A percentile compares a stretch with the other conserved stretches of the same genome.
Conservation (phyloP, 2,113 vertebrate species). For the Pterocles burchelli region DNA sequence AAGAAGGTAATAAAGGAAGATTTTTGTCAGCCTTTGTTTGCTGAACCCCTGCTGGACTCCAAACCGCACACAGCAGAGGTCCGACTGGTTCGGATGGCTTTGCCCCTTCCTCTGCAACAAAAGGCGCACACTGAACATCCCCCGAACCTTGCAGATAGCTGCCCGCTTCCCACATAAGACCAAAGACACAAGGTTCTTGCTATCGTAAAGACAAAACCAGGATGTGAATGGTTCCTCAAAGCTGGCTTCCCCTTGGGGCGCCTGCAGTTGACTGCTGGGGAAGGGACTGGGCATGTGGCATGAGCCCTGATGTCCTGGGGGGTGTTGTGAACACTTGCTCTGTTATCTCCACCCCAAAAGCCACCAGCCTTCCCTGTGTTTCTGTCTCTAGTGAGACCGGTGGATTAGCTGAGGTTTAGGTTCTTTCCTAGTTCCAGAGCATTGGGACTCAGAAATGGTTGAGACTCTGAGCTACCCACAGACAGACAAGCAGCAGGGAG, state of each 20-base stretch:
- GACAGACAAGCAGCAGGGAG: background rate
- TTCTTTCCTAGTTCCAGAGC: background rate
- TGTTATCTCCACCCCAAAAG: background rate
- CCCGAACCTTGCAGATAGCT: background rate
- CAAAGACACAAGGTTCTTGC: background rate
- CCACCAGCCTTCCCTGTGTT: background rate
- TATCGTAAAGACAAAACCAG: background rate
- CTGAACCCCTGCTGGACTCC: fast-evolving
- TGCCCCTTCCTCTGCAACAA: background rate
- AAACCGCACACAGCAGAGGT: background rate
- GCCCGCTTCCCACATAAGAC: background rate
- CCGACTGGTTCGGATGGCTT: background rate
- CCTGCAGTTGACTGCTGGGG: background rate
- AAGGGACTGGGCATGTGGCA: fast-evolving
- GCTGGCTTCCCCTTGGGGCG: background rate
- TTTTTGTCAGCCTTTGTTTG: background rate
- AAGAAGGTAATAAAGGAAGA: background rate
- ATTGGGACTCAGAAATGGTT: background rate
- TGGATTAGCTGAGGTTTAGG: background rate
- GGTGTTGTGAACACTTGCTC: background rate
- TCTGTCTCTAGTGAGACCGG: background rate
- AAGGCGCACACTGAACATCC: background rate
- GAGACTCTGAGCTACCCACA: background rate
- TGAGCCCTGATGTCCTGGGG: background rate
- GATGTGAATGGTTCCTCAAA: background rate